Evolutionary conservation across 2,797 vertebrate species (phyloP), one percentile per base, ranked within the genome.

Genomic region (Sebastes hopkinsi): DNA sequence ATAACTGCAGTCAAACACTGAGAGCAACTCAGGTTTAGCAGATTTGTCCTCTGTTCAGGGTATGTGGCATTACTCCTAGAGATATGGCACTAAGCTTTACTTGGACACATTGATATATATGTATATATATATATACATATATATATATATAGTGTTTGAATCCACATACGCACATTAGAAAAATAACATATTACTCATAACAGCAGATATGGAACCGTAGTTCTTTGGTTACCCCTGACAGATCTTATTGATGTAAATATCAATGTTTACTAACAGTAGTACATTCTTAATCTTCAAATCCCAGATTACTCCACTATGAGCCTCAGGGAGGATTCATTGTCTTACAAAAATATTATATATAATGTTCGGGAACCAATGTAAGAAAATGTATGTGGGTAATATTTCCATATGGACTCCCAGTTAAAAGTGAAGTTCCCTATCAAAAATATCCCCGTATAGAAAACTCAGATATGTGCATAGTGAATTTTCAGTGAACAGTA

Each of bases 171-270:
- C 88, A 90, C 90, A 90, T 87, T 88, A 84, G 34, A 89, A 91
- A 93, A 93, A 87, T 83, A 93, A 86, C 77, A 88, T 71, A 82
- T 79, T 75, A 90, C 80, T 88, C 76, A 77, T 84, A 92, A 95
- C 95, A 95, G 95, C 95, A 96, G 94, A 95, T 94, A 92, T 84
- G 93, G 94, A 94, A 94, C 94, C 95, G 79, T 92, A 95, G 96
- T 95, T 98, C 98, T 99, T 99, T 99, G 98, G 98, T 98, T 97
- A 96, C 96, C 96, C 96, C 96, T 96, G 97, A 98, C 95, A 95
- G 94, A 84, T 91, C 73, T 88, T 89, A 92, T 92, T 90, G 79
- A 94, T 79, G 87, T 89, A 88, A 92, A 94, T 93, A 93, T 94
- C 88, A 92, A 92, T 81, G 84, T 88, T 82, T 81, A 92, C 79